A percentile compares a stretch with the other conserved stretches of the same genome.
phyloP scores from a whole-genome alignment of 2,888 invertebrate species.

The Patella caerulea region DNA sequence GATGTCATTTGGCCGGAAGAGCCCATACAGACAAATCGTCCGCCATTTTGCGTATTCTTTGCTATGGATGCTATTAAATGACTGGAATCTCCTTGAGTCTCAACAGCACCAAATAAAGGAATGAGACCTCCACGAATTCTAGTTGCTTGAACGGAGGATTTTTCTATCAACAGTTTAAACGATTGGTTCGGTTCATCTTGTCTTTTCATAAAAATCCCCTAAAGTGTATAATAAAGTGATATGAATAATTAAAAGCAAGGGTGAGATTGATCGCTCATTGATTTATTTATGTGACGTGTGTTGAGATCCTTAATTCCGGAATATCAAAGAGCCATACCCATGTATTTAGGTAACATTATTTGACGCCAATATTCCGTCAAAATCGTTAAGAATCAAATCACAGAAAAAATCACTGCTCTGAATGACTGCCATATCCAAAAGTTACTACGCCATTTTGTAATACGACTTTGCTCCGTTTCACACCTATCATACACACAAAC shows the following conservation, averaged over 20 bases:
- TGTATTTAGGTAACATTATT: no score
- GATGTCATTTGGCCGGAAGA: slow-evolving; percentile 47
- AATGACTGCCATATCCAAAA: no score
- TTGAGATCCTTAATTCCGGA: no score
- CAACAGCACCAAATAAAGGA: slow-evolving; percentile 13
- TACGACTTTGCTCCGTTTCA: no score
- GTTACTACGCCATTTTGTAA: no score
- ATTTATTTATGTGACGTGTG: no score
- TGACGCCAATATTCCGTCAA: no score
- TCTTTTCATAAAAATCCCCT: slow-evolving; percentile 46
- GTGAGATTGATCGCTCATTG: no score
- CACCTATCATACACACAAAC: no score
- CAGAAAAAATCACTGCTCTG: no score
- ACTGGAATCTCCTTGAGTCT: slow-evolving; percentile 31
- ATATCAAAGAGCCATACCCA: no score
- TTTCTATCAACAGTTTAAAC: slow-evolving; percentile 50
- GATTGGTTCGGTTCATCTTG: neutral
- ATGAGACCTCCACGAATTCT: slow-evolving; percentile 30
- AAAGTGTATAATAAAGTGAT: slow-evolving; percentile 16
- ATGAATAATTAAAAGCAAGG: neutral
- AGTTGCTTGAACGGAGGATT: slow-evolving; percentile 44
- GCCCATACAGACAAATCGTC: slow-evolving; percentile 53
- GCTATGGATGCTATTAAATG: slow-evolving; percentile 51
- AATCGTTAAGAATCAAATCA: no score
- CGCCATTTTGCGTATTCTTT: slow-evolving; percentile 47